These are phyloP conservation scores for Sitta carolinensis DNA, from an alignment of 2,797 vertebrate genomes.

Conservation along the genomic window DNA sequence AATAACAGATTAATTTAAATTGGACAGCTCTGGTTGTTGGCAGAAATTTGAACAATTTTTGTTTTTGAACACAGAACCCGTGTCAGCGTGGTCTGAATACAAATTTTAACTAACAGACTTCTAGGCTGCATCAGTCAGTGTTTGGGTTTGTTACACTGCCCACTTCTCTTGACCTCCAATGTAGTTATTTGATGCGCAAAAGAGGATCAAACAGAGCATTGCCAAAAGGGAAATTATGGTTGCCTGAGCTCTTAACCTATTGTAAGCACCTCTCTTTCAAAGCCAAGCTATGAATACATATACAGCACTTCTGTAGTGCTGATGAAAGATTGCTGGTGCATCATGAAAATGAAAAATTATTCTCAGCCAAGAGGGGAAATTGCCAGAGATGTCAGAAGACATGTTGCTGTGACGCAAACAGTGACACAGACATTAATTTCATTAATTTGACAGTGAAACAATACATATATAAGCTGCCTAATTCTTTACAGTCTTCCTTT, in stretches of 20 bases:
- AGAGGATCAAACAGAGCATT: conserved; percentile 15
- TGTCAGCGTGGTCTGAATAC: background rate
- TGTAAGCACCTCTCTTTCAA: background rate
- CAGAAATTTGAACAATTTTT: conserved; percentile 22
- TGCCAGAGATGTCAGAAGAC: conserved; percentile 53
- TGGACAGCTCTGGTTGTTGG: background rate
- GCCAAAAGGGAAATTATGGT: conserved; percentile 26
- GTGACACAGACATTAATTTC: conserved; percentile 52
- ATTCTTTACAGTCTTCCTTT: background rate
- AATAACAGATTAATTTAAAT: conserved; percentile 58
- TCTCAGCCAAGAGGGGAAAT: conserved; percentile 36
- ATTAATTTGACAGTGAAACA: conserved; percentile 44
- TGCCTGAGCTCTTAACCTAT: background rate
- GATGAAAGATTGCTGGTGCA: background rate
- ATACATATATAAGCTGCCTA: background rate
- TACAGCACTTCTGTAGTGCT: background rate
- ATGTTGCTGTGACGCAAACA: conserved; percentile 28
- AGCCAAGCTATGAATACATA: background rate
- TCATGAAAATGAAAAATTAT: conserved; percentile 40
- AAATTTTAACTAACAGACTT: background rate
- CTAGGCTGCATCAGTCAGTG: background rate
- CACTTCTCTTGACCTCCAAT: background rate
- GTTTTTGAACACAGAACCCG: background rate
- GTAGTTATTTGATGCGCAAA: background rate
- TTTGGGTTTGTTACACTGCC: background rate